Conservation (phyloP, 2,888 invertebrate species). For the Stenolophus ochropezus region DNA sequence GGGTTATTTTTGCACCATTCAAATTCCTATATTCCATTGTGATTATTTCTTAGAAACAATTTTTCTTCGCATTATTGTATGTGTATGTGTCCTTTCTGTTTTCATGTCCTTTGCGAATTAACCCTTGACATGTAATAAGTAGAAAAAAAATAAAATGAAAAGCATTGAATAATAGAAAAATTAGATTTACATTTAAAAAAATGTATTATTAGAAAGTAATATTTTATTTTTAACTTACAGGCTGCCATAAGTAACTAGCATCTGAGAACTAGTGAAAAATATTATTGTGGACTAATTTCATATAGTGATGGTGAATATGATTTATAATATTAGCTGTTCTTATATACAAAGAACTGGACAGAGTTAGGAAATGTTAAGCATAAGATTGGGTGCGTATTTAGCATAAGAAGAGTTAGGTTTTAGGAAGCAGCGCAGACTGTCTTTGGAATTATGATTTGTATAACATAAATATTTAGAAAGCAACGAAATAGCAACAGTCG, state of each 20-base stretch:
- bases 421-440: conserved; percentile 22
- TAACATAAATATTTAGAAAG: not conserved
- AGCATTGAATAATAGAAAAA: not conserved
- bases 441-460: conserved; percentile 18
- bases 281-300: conserved; percentile 23
- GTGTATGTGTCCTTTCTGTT: too few relatives aligned
- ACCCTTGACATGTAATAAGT: too few relatives aligned
- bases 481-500: conserved; percentile 3
- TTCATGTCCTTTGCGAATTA: too few relatives aligned
- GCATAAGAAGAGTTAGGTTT: conserved; percentile 32
- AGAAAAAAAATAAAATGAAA: not conserved
- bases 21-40: too few relatives aligned
- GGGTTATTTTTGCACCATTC: too few relatives aligned
- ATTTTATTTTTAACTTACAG: conserved; percentile 20
- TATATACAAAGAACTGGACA: not conserved
- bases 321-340: conserved; percentile 30
- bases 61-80: too few relatives aligned
- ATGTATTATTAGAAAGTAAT: not conserved
- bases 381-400: conserved; percentile 15
- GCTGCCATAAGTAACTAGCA: conserved; percentile 44
- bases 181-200: not conserved
- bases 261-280: conserved; percentile 21
- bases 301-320: conserved; percentile 24
- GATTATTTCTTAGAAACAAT: too few relatives aligned
- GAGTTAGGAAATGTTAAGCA: not conserved